These are phyloP conservation scores for Dryobates pubescens DNA, from an alignment of 2,797 vertebrate genomes.

Conservation along the genomic window DNA sequence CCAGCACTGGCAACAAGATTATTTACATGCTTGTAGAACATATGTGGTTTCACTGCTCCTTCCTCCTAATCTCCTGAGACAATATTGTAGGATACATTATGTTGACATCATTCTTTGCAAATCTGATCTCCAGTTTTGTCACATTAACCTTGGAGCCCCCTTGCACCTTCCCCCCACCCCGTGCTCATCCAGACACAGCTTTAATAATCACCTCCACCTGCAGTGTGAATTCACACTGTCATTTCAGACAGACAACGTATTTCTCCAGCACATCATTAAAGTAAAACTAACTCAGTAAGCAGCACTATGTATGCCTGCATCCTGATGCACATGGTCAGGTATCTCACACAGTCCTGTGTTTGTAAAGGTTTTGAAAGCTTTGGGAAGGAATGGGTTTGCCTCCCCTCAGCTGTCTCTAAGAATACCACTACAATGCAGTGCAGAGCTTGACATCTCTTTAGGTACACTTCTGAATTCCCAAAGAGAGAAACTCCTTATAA, in stretches of 20 bases:
- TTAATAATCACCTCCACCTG: background rate
- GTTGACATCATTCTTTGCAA: background rate
- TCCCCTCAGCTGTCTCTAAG: background rate
- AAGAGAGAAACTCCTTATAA: background rate
- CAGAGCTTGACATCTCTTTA: background rate
- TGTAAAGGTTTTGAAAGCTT: background rate
- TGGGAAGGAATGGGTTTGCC: background rate
- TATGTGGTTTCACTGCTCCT: background rate
- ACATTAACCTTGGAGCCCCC: background rate
- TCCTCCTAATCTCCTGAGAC: background rate
- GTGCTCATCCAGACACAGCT: background rate
- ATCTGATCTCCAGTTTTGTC: background rate
- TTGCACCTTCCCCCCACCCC: too few relatives aligned
- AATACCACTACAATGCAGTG: background rate
- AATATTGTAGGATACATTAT: background rate
- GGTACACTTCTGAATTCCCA: background rate
- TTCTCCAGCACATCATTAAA: background rate
- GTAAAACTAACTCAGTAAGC: background rate
- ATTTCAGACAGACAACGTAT: background rate
- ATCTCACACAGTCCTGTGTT: background rate
- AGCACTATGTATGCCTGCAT: background rate
- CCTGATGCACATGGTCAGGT: background rate
- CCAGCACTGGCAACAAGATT: background rate
- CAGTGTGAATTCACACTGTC: background rate
- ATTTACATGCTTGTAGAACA: fast-evolving